These are phyloP conservation scores for Amiota mariae DNA, from an alignment of 2,888 invertebrate species.

Conservation along the genomic window DNA sequence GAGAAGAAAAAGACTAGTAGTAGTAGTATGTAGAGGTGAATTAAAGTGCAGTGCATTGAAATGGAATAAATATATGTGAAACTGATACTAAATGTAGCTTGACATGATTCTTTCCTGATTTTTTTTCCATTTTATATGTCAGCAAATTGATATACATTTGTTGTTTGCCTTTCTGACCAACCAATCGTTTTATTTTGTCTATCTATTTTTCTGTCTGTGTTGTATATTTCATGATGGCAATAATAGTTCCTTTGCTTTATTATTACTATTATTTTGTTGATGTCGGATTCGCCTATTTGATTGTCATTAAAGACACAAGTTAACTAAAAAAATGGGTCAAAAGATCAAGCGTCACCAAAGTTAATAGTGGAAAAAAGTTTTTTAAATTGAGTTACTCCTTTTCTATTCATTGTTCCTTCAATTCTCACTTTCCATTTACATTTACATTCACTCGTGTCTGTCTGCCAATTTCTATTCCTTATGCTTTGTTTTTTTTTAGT, in stretches of 20 bases:
- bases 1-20: too few species aligned
- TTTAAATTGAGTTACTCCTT: too few species aligned
- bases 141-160: background rate
- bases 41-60: slow-evolving; percentile 32
- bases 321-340: too few species aligned
- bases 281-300: background rate
- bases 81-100: slow-evolving; percentile 50
- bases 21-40: background rate
- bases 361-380: background rate
- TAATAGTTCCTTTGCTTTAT: background rate
- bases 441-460: too few species aligned
- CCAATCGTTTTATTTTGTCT: background rate
- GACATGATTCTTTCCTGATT: slow-evolving; percentile 39
- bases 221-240: background rate
- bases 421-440: too few species aligned
- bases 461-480: too few species aligned
- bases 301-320: background rate
- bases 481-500: too few species aligned
- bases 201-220: background rate
- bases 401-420: too few species aligned
- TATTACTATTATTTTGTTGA: background rate
- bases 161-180: background rate
- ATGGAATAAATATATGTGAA: slow-evolving; percentile 36
- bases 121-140: background rate
- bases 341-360: background rate